Evolutionary conservation across 35 echinoderm and acorn worm genomes (phyloP), one percentile per base, ranked within the genome.

Genomic region (Amphiura filiformis): DNA sequence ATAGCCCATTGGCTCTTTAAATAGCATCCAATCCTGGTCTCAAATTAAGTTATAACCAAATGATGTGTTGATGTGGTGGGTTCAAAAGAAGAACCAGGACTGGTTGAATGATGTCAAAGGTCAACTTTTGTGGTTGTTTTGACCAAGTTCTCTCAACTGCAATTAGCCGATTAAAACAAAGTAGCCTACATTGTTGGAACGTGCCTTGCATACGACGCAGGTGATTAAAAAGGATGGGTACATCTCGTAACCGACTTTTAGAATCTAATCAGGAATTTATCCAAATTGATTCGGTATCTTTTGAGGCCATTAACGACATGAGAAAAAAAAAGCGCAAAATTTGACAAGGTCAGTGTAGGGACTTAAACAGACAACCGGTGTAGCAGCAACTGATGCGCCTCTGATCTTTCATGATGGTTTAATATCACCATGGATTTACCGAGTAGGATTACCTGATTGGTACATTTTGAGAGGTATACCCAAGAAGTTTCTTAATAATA

Each of bases 271-370:
- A 70, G 28, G 61, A 70, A 11, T 70, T 70, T 70, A 70, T 70
- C 61, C 44, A 70, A 70, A 70, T 70, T 70, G 61, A 70, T 70
- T 70, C 61, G 28, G 61, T 70, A 2, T 70, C 61, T 70, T 70
- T 70, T 70, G 61, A 70, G 26, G 28, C 61, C 28, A 30, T n/a
- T 70, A 26, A 70, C 11, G 26, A 4, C 61, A 70, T n/a, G 2
- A n/a, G 1, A 26, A 70, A 70, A 70, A 70, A 70, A 70, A 70
- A 70, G 61, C 61, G 61, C 61, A 70, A 70, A 70, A 70, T 70
- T 70, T 23, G 26, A 70, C 61, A 70, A 47, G 41, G 41, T 47
- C 41, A 70, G 61, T n/a, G n/a, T n/a, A n/a, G 61, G 26, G 15
- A 30, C 15, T 70, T 3, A n/a, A 70, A 18, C 28, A 70, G 61